Conservation (phyloP, 2,113 vertebrate species). For the Rafetus swinhoei region DNA sequence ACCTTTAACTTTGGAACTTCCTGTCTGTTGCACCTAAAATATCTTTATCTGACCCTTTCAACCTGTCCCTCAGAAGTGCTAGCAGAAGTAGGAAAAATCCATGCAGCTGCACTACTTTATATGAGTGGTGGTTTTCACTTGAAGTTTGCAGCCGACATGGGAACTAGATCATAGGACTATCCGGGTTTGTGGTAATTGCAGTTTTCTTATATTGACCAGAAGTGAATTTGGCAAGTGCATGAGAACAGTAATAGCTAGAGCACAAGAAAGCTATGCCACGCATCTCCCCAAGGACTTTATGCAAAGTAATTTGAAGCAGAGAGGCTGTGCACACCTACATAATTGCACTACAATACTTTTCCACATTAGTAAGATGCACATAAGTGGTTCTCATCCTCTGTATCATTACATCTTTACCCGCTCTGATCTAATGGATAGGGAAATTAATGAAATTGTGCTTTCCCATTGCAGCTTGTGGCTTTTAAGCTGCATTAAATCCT, state of each 20-base stretch:
- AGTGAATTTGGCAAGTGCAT: neutral
- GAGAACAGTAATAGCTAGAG: neutral
- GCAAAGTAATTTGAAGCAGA: neutral
- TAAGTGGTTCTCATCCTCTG: neutral
- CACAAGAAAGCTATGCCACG: neutral
- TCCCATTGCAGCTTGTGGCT: neutral
- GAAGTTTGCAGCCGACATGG: neutral
- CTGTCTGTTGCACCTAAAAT: neutral
- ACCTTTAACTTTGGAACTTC: neutral
- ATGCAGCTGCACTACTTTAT: neutral
- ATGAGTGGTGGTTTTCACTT: neutral
- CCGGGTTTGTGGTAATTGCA: neutral
- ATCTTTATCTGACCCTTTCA: neutral
- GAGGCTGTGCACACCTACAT: neutral
- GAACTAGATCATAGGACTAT: neutral
- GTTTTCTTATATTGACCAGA: neutral
- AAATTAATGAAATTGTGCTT: neutral
- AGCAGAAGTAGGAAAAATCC: neutral
- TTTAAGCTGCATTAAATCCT: neutral
- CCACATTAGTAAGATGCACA: neutral
- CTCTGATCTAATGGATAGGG: neutral
- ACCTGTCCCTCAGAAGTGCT: neutral
- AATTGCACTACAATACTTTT: neutral
- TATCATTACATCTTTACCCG: neutral
- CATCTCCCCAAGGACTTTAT: neutral